Evolutionary conservation across 2,113 vertebrate species (phyloP), one percentile per base, ranked within the genome.

Genomic region (Piaya cayana): DNA sequence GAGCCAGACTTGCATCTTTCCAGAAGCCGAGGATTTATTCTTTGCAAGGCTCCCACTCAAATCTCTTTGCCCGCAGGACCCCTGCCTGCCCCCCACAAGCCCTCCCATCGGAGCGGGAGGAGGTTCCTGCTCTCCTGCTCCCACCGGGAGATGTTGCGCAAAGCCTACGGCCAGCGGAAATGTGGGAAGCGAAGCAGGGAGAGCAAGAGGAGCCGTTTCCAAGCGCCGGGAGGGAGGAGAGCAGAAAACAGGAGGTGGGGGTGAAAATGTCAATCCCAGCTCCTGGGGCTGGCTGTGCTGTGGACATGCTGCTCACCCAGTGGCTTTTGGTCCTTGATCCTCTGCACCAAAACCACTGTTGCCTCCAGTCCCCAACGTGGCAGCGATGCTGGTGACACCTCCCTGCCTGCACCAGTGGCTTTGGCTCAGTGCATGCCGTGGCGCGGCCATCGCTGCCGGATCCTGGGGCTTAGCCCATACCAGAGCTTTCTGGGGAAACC

Each of bases 231-330:
- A 49, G 91, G 90, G 92, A 91, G 86, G 88, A 88, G 80, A 84
- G 77, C 86, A 88, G 80, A 70, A 83, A 92, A 86, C 86, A 92
- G 96, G 91, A 93, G 81, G 71, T 64, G 63, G 75, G 71, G 88
- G 94, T 95, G 94, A 86, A 95, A 90, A 86, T 88, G 88, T 88
- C 88, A 84, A 78, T 36, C 11, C 14, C 77, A 36, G 86, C 62
- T 60, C 74, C 69, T 22, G 9, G 59, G 36, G 26, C 58, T 29
- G 50, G 21, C 63, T 42, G 36, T 42, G 82, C 2, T 0, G 0
- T 36, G 59, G 50, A 45, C 37, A 8, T 1, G 1, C 39, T 1
- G 4, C 29, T 49, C 3, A 0, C 29, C 29, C 1, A 8, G 17
- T 18, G 65, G 15, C 9, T 78, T 74, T 43, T 26, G 7, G 42